phyloP scores from a whole-genome alignment of 2,888 invertebrate genomes.

The Drosophila paranaensis region DNA sequence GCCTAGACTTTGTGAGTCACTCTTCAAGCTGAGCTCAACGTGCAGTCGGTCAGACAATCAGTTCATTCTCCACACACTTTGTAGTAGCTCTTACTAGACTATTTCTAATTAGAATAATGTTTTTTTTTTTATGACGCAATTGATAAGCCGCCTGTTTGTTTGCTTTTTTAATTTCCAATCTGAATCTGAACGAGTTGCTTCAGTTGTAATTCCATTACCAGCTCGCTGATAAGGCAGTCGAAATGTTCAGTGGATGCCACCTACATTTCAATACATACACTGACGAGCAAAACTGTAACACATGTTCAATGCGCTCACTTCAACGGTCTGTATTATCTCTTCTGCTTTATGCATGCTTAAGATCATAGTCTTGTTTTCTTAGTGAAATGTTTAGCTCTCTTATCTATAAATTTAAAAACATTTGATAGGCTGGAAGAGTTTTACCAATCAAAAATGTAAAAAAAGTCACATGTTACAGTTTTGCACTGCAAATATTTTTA shows the following conservation, averaged over 20 bases:
- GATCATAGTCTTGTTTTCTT: too few species aligned
- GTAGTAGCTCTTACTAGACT: background rate
- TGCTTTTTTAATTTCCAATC: conserved; percentile 11
- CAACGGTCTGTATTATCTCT: too few species aligned
- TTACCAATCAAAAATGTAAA: too few species aligned
- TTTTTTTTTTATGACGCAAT: conserved; percentile 51
- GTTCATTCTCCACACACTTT: conserved; percentile 3
- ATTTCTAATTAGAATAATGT: conserved; percentile 17
- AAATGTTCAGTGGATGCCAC: conserved; percentile 37
- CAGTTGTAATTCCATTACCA: conserved; percentile 49
- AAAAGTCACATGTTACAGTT: too few species aligned
- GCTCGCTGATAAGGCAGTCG: conserved; percentile 39
- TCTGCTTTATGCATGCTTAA: too few species aligned
- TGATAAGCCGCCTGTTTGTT: conserved; percentile 59
- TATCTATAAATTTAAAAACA: too few species aligned
- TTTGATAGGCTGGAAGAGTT: too few species aligned
- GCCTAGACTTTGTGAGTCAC: conserved; percentile 52
- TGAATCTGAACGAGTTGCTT: conserved; percentile 12
- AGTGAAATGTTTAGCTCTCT: too few species aligned
- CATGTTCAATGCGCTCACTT: too few species aligned
- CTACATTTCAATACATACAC: conserved; percentile 17
- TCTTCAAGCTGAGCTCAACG: conserved; percentile 25
- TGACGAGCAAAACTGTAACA: too few species aligned
- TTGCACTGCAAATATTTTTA: too few species aligned
- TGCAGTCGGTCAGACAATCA: conserved; percentile 30